Conservation (phyloP, 2,797 vertebrate species). For the Muscicapa striata region DNA sequence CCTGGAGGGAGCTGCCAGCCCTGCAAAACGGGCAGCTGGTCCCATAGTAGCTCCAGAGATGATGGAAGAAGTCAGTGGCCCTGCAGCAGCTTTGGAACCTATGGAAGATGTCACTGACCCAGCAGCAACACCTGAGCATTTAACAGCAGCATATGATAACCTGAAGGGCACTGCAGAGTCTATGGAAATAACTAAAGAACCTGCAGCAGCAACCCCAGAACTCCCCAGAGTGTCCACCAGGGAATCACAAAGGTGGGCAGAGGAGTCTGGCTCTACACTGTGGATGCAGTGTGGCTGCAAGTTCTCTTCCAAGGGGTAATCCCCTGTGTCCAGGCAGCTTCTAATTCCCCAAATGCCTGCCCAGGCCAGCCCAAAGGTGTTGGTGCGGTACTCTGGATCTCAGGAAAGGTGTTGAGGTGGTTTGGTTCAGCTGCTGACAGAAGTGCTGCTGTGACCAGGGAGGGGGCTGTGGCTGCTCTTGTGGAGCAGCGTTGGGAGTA, state of each 20-base stretch:
- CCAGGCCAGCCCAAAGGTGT: neutral
- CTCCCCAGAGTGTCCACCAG: conserved; percentile 10
- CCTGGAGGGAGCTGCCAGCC: neutral
- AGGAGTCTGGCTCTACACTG: neutral
- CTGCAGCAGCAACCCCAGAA: neutral
- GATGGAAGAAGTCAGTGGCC: neutral
- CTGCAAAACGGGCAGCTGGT: neutral
- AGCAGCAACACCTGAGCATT: neutral
- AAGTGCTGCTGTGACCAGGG: neutral
- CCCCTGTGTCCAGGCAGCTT: neutral
- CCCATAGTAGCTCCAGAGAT: neutral
- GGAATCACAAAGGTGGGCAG: conserved; percentile 58
- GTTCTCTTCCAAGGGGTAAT: neutral
- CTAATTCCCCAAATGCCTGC: neutral
- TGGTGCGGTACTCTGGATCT: neutral
- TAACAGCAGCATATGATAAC: neutral
- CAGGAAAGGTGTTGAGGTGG: neutral
- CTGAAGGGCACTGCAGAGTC: neutral
- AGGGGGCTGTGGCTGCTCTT: neutral
- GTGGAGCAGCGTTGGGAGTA: accelerated
- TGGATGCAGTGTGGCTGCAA: neutral
- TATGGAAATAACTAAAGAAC: conserved; percentile 20
- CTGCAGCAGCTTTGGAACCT: neutral
- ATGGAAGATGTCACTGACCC: neutral
- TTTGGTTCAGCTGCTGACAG: neutral